phyloP scores from a whole-genome alignment of 1,140 invertebrate species.

The Polypedilum pembai region DNA sequence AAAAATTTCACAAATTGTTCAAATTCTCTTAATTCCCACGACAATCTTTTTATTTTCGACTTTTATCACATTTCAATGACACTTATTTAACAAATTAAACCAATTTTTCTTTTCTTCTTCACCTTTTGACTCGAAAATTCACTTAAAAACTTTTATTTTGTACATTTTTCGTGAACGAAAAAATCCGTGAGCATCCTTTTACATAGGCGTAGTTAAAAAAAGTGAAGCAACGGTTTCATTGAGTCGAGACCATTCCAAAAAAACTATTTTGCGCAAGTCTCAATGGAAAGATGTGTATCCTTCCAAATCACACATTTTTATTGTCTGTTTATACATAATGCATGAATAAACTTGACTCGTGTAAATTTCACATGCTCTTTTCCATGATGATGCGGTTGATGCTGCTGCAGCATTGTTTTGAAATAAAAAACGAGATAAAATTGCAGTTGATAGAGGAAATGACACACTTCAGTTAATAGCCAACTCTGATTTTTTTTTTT shows the following conservation, averaged over 20 bases:
- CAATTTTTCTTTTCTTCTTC: background rate
- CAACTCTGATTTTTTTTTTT: no score
- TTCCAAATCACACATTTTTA: no score
- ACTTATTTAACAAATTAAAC: background rate
- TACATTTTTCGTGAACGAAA: slow-evolving; percentile 5
- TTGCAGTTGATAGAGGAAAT: background rate
- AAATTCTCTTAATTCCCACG: background rate
- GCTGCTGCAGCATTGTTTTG: slow-evolving; percentile 3
- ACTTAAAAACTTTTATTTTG: slow-evolving; percentile 19
- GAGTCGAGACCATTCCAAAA: background rate
- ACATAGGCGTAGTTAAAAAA: slow-evolving; percentile 17
- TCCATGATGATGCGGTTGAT: background rate
- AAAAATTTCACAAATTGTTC: background rate
- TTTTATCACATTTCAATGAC: background rate
- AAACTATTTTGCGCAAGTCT: background rate
- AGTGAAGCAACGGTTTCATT: background rate
- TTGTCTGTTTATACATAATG: background rate
- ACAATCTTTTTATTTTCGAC: background rate
- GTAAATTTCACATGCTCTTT: slow-evolving; percentile 18
- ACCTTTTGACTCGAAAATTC: slow-evolving; percentile 17
- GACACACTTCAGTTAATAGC: background rate
- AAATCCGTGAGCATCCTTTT: slow-evolving; percentile 1
- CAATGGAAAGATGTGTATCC: no score
- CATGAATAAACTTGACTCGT: background rate
- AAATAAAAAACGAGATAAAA: background rate